A percentile compares a stretch with the other conserved stretches of the same genome.
phyloP scores from a whole-genome alignment of 2,888 invertebrate species.

The Ochropleura leucogaster region DNA sequence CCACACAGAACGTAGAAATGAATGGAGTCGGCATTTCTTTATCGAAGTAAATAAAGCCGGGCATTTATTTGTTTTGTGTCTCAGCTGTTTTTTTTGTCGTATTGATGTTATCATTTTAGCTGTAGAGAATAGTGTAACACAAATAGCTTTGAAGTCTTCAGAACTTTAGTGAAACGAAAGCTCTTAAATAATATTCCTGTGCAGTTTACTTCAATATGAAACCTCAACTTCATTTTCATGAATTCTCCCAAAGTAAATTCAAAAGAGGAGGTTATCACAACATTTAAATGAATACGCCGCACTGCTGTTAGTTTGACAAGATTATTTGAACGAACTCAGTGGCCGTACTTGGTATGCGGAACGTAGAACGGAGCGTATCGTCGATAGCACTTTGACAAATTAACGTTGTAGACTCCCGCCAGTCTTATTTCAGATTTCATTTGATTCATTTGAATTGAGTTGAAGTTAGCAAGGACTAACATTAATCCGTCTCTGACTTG shows the following conservation, averaged over 20 bases:
- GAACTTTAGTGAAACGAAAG: neutral
- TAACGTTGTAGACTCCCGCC: slow-evolving; percentile 37
- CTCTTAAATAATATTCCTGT: neutral
- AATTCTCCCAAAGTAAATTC: neutral
- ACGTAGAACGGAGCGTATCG: slow-evolving; percentile 20
- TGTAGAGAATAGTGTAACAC: neutral
- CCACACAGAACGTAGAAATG: slow-evolving; percentile 61
- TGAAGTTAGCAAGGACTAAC: slow-evolving; percentile 4
- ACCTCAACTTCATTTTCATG: neutral
- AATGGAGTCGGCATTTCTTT: slow-evolving; percentile 59
- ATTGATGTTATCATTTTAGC: slow-evolving; percentile 15
- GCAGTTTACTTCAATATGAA: neutral
- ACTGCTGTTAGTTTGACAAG: slow-evolving; percentile 28
- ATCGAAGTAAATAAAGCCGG: slow-evolving; percentile 10
- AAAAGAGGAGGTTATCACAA: slow-evolving; percentile 10
- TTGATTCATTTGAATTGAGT: slow-evolving; percentile 35
- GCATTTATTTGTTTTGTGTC: slow-evolving; percentile 22
- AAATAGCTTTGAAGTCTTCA: neutral
- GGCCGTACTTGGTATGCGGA: slow-evolving; percentile 49
- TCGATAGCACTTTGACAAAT: slow-evolving; percentile 57
- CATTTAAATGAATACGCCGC: slow-evolving; percentile 21
- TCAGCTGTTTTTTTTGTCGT: neutral
- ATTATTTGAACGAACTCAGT: slow-evolving; percentile 28
- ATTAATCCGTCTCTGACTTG: slow-evolving; percentile 22
- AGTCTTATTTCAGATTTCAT: slow-evolving; percentile 50